Conservation (phyloP, 2,888 invertebrate species). For the Rhingia rostrata region DNA sequence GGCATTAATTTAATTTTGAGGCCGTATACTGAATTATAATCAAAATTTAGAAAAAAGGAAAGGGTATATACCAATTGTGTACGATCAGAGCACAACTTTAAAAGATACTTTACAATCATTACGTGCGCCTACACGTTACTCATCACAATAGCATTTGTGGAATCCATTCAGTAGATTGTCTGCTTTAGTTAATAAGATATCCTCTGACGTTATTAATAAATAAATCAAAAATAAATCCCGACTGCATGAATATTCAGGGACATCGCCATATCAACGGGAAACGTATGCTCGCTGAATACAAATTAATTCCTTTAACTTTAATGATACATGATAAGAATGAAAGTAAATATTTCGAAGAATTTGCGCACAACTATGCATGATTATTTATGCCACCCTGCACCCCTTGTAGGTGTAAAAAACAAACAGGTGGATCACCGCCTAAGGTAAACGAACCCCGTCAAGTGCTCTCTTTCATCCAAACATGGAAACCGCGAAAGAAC, state of each 20-base stretch:
- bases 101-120: too few species aligned
- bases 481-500: slow-evolving; percentile 24
- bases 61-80: too few species aligned
- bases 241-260: slow-evolving; percentile 57
- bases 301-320: slow-evolving; percentile 42
- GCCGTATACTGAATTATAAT: too few species aligned
- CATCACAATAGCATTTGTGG: background rate
- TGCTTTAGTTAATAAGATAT: slow-evolving; percentile 10
- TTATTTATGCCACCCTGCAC: slow-evolving; percentile 14
- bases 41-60: too few species aligned
- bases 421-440: slow-evolving; percentile 71
- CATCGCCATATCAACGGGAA: slow-evolving; percentile 59
- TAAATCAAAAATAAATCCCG: slow-evolving; percentile 24
- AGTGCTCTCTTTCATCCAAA: slow-evolving; percentile 39
- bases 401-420: slow-evolving; percentile 51
- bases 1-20: too few species aligned
- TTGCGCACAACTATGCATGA: slow-evolving; percentile 52
- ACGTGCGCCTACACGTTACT: too few species aligned
- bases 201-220: slow-evolving; percentile 31
- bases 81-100: too few species aligned
- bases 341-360: slow-evolving; percentile 66
- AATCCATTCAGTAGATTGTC: slow-evolving; percentile 11
- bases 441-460: slow-evolving; percentile 62
- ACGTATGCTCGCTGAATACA: slow-evolving; percentile 50
- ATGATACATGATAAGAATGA: slow-evolving; percentile 65